phyloP scores from a whole-genome alignment of 2,113 vertebrate genomes.

The Eidolon helvum region DNA sequence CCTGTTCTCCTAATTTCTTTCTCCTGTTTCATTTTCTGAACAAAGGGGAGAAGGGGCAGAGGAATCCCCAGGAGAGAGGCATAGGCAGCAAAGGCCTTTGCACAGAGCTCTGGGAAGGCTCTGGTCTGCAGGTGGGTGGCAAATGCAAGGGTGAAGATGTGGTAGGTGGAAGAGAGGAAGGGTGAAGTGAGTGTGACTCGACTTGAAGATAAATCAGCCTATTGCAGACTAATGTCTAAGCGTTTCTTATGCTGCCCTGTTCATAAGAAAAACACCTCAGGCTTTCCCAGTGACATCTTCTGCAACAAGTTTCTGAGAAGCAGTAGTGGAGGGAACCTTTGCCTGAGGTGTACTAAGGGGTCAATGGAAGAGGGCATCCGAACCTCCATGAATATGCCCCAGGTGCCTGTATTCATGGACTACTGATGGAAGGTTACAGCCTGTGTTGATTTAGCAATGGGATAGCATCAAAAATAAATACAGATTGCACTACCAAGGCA shows the following conservation, averaged over 20 bases:
- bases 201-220: neutral
- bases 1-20: neutral
- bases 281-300: neutral
- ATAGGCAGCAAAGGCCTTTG: neutral
- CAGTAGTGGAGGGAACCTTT: neutral
- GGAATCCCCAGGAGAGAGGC: neutral
- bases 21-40: constrained; percentile 2
- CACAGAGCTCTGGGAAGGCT: neutral
- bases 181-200: fast-evolving
- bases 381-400: too few relatives aligned
- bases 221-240: neutral
- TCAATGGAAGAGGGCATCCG: neutral
- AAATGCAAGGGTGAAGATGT: neutral
- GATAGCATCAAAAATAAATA: neutral
- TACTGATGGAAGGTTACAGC: neutral
- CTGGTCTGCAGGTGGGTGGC: neutral
- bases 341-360: neutral
- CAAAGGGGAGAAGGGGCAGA: neutral
- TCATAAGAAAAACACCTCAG: neutral
- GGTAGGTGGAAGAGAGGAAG: neutral
- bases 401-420: neutral
- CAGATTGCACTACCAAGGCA: neutral
- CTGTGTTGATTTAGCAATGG: neutral
- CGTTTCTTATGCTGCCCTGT: neutral
- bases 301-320: neutral